Base-by-base conservation (phyloP, 2,113 vertebrate genomes). In the Colius striatus region DNA sequence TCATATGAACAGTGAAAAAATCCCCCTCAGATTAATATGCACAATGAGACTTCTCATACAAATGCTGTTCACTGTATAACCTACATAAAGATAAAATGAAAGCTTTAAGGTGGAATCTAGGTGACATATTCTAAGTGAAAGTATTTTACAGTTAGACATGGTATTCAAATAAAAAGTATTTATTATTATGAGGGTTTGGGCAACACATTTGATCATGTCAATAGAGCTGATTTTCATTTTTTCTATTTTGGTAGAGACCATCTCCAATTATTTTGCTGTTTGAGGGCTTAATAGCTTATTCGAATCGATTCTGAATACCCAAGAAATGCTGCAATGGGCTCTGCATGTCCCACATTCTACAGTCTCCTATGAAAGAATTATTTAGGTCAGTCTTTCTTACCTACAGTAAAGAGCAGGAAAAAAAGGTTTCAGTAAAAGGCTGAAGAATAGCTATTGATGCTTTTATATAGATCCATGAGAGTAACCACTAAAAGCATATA, bases 361-460 rank as follows among this genome's bases (percentile, higher is more conserved):
- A 93, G 45, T 45, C 68, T 87, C 82, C 38, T 54, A 84, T 65
- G 68, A 94, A 96, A 50, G 57, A 93, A 72, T 83, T 97, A 96
- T 96, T 90, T 92, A 96, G 93, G 94, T 95, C 94, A 93, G 38
- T 34, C 90, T 95, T 92, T 94, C 90, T 78, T 89, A 89, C n/a
- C 76, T 81, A 34, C 76, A 57, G 27, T 63, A 78, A 86, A 95
- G 75, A 90, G n/a, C n/a, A 88, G 53, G 19, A 73, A 80, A 90
- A 88, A 87, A 85, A 63, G 53, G 63, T 95, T 67, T 60, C 85
- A 74, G 68, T n/a, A 68, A 96, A 92, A 88, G n/a, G 12, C 16
- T 84, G 53, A 90, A 85, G 78, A 92, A 81, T 34, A 89, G 57
- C 61, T 90, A 78, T 78, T 72, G 76, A 86, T 78, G 72, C 12